Base-by-base conservation (phyloP, 2,888 invertebrate genomes). In the Cylindroiulus punctatus region DNA sequence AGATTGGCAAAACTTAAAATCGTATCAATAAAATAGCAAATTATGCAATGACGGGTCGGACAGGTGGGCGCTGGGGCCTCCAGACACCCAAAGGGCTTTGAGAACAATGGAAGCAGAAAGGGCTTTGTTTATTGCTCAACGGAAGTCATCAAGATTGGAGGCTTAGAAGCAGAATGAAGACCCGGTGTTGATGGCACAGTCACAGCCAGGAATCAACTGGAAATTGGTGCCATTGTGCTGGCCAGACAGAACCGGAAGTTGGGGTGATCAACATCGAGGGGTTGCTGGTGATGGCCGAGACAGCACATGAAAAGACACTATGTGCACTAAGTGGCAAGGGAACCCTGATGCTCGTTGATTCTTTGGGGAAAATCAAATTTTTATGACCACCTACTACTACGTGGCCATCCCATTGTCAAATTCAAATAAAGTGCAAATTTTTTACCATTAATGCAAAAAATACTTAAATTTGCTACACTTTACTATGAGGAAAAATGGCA, bases 1-100 rank as follows among this genome's bases (percentile, higher is more conserved):
- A n/a, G 19, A 44, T 14, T 44, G 44, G n/a, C 42, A 32, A 32
- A 82, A 82, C 82, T 42, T 42, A 40, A 82, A 82, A 82, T 82
- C 17, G 30, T 82, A 36, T 82, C 82, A 82, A 82, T 82, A 82
- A 82, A 82, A 36, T 82, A 82, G 82, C 36, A 82, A 82, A 82
- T 82, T 82, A 82, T 82, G 82, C 82, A 82, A 42, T 82, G 82
- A 82, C 82, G 36, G 82, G 32, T 82, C 19, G 42, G 82, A 42
- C 82, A 82, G 82, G 82, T 82, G 81, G 1, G 30, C 7, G 36
- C 36, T 36, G 36, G 36, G 36, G 36, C 3, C 65, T 57, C 57
- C 0, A 4, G 57, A 65, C 17, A 52, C 19, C 5, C 52, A 19
- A 52, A 52, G 19, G 19, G 52, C 2, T 36, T 36, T 2, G 52